Evolutionary conservation across 2,888 invertebrate genomes (phyloP).

Genomic region (Mimas tiliae): DNA sequence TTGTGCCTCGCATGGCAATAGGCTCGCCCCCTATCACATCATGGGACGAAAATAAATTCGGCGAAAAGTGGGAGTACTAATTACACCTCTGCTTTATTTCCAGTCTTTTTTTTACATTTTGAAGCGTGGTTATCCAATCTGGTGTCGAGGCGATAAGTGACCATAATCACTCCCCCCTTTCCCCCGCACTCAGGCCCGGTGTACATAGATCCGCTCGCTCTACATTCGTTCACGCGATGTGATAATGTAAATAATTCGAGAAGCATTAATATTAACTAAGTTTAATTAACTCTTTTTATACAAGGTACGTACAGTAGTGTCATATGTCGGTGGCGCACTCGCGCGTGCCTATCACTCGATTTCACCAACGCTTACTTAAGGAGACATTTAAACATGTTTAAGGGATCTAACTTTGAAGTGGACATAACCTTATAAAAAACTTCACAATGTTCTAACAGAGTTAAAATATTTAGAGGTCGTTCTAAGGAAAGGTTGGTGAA

Average conservation of each 20-base stretch:
- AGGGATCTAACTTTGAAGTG: background rate
- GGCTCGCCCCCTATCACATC: no score
- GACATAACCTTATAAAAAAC: background rate
- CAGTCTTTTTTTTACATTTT: no score
- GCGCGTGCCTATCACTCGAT: background rate
- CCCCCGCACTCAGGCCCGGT: slow-evolving; percentile 31
- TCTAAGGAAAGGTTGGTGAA: background rate
- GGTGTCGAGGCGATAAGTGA: background rate
- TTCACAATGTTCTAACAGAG: background rate
- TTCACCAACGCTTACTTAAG: background rate
- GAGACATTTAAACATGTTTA: background rate
- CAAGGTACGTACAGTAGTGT: slow-evolving; percentile 51
- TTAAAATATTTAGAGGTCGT: background rate
- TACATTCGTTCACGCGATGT: slow-evolving; percentile 61
- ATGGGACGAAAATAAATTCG: no score
- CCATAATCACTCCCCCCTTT: background rate
- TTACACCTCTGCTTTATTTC: no score
- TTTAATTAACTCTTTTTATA: slow-evolving; percentile 70
- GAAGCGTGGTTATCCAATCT: no score
- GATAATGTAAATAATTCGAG: slow-evolving; percentile 70
- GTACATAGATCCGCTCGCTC: slow-evolving; percentile 46
- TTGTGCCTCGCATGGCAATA: no score
- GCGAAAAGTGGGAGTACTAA: no score
- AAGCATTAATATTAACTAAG: slow-evolving; percentile 47
- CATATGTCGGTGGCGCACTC: slow-evolving; percentile 24